Evolutionary conservation across 1,140 invertebrate genomes (phyloP), one percentile per base, ranked within the genome.

Genomic region (Seison nebaliae): DNA sequence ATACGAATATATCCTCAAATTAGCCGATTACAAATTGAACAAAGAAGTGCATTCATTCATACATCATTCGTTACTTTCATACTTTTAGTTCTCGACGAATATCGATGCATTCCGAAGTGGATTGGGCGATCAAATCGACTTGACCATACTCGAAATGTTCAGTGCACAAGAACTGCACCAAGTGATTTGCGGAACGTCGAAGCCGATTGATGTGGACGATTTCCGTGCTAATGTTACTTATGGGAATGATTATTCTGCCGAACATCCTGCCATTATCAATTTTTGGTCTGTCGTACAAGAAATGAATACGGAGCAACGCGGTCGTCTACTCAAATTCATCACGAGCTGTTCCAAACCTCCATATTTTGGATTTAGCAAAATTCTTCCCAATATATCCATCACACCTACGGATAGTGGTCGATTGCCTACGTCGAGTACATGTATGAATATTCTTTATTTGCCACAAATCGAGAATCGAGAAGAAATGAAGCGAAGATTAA

Each of bases 291-390:
- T 83, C 15, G 65, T 91, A 4, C 63, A 71, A 43, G 65, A 66
- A 14, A 81, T 93, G 49, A 72, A 67, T 42, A 79, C 86, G 55
- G 62, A 69, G 17, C 74, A 88, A 51, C 71, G 73, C 36, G 64
- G 79, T 35, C 72, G 80, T 48, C 55, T 94, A 9, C 59, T 94
- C 0, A 86, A 88, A 57, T 94, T 94, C 66, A 81, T 91, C 4
- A 94, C 86, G 1, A 86, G 80, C 51, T 91, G 81, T 49, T 91
- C 83, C 1, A 58, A 81, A 46, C 80, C 83, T n/a, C 86, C 86
- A 4, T 61, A 93, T n/a, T 59, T 91, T 15, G 86, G 86, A 11
- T 94, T 93, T 52, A 91, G 21, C 22, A 36, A 29, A 36, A 20
- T 30, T 12, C 19, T 40, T 60, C 84, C 83, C 22, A 71, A 75